Evolutionary conservation across 2,888 invertebrate genomes (phyloP).

Genomic region (Platycheirus albimanus): DNA sequence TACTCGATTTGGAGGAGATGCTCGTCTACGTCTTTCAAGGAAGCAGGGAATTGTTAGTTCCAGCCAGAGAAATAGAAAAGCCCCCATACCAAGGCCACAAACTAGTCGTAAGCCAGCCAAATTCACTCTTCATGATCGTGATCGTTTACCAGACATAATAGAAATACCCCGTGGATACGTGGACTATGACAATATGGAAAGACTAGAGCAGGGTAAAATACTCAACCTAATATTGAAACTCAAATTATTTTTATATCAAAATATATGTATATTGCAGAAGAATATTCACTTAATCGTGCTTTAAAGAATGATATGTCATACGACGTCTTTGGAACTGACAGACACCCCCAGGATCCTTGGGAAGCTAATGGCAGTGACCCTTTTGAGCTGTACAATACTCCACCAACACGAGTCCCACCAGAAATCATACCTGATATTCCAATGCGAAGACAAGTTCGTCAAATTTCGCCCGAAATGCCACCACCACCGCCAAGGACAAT

Average conservation of each 20-base stretch:
- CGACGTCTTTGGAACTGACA: slow-evolving; percentile 51
- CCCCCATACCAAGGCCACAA: background rate
- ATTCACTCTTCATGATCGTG: slow-evolving; percentile 41
- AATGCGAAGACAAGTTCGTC: slow-evolving; percentile 78
- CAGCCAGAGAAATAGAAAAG: slow-evolving; percentile 30
- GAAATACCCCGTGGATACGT: slow-evolving; percentile 80
- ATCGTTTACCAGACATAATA: slow-evolving; percentile 75
- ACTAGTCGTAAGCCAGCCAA: slow-evolving; percentile 32
- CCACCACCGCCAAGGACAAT: slow-evolving; percentile 72
- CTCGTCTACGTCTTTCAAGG: slow-evolving; percentile 88
- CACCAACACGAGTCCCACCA: slow-evolving; percentile 54
- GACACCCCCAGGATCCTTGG: slow-evolving; percentile 75
- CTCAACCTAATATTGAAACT: too few relatives aligned
- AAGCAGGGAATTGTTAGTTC: slow-evolving; percentile 79
- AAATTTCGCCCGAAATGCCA: slow-evolving; percentile 77
- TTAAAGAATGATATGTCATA: slow-evolving; percentile 79
- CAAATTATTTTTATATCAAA: background rate
- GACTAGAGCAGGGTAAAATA: slow-evolving; percentile 80
- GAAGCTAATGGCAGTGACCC: slow-evolving; percentile 78
- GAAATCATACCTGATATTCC: slow-evolving; percentile 35
- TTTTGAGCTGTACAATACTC: slow-evolving; percentile 81
- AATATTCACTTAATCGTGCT: slow-evolving; percentile 78
- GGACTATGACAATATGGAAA: slow-evolving; percentile 82
- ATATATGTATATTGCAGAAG: slow-evolving; percentile 70
- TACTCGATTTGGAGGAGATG: slow-evolving; percentile 89